Base-by-base conservation (phyloP, 2,888 invertebrate species). In the Lasioglossum zephyrum region DNA sequence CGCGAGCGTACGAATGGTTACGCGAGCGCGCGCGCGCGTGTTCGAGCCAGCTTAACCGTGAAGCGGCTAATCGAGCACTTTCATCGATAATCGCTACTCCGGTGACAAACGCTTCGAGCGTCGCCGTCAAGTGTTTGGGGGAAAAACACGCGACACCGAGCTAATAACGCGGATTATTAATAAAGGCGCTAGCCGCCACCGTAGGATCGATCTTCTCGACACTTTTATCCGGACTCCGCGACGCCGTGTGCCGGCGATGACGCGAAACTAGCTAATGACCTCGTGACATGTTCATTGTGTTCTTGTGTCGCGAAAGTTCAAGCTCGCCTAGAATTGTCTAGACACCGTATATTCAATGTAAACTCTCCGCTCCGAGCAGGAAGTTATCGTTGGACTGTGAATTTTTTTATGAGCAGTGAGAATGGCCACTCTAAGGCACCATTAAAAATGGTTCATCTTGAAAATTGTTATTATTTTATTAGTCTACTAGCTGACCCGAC, bases 1-100 rank as follows among this genome's bases (percentile, higher is more conserved):
- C 60, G 77, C 75, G 60, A 77, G 81, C 79, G 84, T 87, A 81
- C 80, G 73, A 89, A 87, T 85, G 82, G 81, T 79, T 82, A 79
- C 73, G 74, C 49, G 63, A 63, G 26, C 13, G 26, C 26, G 57
- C 13, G 26, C 26, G 57, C n/a, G 22, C 57, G 8, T 44, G 70
- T 44, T 76, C 13, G 22, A 18, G 44, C 16, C 79, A 26, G 78
- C 53, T 79, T 85, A 76, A 77, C 72, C 86, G 78, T 78, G 81
- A 84, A 84, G 26, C 73, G 75, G 76, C 49, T 85, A 81, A 85
- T 79, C 79, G 75, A 85, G 78, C 66, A 77, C 76, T 73, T 82
- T 77, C 77, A 63, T 82, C 77, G 86, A 81, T 85, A 81, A 81
- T 81, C 85, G 49, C 63, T 49, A 36, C 72, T 47, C 73, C 53